Percentiles rank a stretch among this genome's conserved stretches.
phyloP scores from a whole-genome alignment of 2,113 vertebrate genomes.

The Ciconia boyciana region DNA sequence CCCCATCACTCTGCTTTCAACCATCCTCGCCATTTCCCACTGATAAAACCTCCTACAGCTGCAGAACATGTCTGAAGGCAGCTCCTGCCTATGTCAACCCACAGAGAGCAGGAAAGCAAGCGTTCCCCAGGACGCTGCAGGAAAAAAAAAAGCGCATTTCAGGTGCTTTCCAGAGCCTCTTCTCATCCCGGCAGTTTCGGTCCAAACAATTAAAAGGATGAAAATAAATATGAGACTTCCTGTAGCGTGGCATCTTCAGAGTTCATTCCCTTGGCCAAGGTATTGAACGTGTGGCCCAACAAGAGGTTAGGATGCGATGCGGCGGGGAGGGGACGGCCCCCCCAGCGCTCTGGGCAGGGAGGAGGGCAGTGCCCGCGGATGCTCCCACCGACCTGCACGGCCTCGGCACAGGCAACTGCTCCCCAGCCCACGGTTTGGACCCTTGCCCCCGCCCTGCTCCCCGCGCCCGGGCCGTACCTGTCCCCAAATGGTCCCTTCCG shows the following conservation, averaged over 20 bases:
- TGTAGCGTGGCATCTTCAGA: background rate
- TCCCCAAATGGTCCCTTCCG: constrained; percentile 97
- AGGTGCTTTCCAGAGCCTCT: background rate
- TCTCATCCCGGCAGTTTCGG: background rate
- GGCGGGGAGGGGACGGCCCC: background rate
- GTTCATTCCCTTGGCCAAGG: background rate
- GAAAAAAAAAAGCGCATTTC: background rate
- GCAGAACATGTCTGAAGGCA: background rate
- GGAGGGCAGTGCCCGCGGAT: background rate
- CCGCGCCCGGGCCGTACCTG: constrained; percentile 72
- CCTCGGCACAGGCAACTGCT: accelerated
- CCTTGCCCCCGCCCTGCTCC: accelerated
- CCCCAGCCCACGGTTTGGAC: accelerated
- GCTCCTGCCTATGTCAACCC: background rate
- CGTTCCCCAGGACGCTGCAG: accelerated
- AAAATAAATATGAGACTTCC: background rate
- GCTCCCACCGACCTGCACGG: background rate
- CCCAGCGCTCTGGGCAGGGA: background rate
- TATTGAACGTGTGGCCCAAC: background rate
- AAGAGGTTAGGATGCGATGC: background rate
- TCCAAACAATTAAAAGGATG: background rate
- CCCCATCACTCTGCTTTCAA: background rate
- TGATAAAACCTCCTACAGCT: background rate
- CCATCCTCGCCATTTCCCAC: background rate
- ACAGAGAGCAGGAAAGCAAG: background rate